Evolutionary conservation across 2,888 invertebrate genomes (phyloP).

Genomic region (Dorcus hopei): DNA sequence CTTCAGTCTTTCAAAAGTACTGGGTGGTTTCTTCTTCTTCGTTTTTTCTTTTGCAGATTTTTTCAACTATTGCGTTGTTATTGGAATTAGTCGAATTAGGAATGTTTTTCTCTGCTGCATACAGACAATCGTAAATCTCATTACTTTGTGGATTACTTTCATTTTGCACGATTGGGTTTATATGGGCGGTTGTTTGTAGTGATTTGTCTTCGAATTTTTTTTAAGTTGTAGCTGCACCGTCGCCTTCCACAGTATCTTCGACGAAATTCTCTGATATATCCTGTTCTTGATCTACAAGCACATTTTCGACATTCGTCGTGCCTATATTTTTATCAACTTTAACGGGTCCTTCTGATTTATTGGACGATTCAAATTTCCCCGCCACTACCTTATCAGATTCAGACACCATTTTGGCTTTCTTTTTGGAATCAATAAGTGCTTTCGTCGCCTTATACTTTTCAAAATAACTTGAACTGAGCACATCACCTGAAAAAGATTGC

Average conservation of each 20-base stretch:
- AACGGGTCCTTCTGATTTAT: too few relatives aligned
- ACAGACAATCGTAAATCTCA: background rate
- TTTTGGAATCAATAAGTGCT: conserved; percentile 6
- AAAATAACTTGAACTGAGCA: conserved; percentile 9
- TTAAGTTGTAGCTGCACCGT: too few relatives aligned
- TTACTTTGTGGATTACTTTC: too few relatives aligned
- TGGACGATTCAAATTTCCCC: too few relatives aligned
- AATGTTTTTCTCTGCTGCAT: too few relatives aligned
- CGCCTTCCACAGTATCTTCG: background rate
- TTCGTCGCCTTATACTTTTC: conserved; percentile 11
- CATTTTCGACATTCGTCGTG: too few relatives aligned
- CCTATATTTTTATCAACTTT: background rate
- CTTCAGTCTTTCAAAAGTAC: conserved; percentile 4
- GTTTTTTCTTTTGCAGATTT: background rate
- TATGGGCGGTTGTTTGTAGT: conserved; percentile 9
- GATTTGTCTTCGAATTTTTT: conserved; percentile 11
- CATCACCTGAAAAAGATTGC: conserved; percentile 5
- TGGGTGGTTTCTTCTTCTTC: background rate
- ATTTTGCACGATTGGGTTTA: background rate
- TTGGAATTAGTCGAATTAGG: too few relatives aligned
- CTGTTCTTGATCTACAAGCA: background rate
- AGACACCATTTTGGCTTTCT: background rate
- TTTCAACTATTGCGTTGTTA: background rate
- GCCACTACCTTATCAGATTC: background rate
- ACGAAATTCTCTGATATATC: background rate